These are phyloP conservation scores for Capromys pilorides DNA, from an alignment of 2,797 vertebrate species.

Conservation along the genomic window DNA sequence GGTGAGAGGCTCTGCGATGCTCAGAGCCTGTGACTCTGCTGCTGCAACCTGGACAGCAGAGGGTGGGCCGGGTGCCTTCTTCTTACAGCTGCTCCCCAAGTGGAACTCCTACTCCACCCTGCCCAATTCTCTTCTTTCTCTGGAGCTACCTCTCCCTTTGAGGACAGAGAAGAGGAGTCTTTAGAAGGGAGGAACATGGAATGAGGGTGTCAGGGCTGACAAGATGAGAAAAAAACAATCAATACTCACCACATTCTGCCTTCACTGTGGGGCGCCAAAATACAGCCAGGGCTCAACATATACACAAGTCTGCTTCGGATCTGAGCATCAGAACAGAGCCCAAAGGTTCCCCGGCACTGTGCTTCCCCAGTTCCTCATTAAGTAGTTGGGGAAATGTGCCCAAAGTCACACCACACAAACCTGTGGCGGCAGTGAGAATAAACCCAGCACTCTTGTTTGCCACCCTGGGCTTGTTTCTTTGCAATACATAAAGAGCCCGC, in stretches of 20 bases:
- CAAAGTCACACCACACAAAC: slow-evolving; percentile 29
- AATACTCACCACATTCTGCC: not conserved
- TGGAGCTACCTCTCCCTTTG: not conserved
- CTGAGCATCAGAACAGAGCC: not conserved
- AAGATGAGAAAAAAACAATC: not conserved
- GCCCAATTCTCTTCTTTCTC: not conserved
- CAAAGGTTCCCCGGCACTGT: not conserved
- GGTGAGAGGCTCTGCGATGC: not conserved
- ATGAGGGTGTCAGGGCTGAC: not conserved
- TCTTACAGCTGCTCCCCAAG: not conserved
- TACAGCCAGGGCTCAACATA: not conserved
- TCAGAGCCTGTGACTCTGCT: not conserved
- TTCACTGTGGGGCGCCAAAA: not conserved
- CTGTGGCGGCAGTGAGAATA: not conserved
- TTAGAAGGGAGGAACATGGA: not conserved
- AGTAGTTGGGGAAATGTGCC: not conserved
- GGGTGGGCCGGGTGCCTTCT: not conserved
- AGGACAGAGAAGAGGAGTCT: not conserved
- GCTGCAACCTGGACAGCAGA: not conserved
- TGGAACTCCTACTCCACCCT: not conserved
- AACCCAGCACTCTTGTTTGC: not conserved
- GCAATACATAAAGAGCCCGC: not conserved
- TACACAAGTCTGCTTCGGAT: not conserved
- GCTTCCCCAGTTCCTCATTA: not conserved
- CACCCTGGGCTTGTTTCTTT: slow-evolving; percentile 27